Evolutionary conservation across 1,140 invertebrate species (phyloP).

Genomic region (Palaemon carinicauda): DNA sequence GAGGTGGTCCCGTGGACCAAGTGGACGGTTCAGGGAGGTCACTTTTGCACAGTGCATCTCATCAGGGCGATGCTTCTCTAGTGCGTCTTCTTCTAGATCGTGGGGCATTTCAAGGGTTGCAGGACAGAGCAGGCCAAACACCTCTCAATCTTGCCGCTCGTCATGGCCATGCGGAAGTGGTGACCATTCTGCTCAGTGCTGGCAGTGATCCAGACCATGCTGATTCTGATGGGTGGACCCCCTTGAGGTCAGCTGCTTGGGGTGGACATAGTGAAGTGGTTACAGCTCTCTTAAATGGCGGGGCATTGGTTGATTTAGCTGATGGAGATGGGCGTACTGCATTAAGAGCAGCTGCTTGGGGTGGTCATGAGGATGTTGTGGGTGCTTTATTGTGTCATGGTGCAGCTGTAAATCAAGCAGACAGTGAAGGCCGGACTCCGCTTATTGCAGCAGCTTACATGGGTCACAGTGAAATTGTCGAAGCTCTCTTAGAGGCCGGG

Average conservation of each 20-base stretch:
- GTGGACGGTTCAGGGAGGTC: slow-evolving; percentile 73
- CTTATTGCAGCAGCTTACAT: slow-evolving; percentile 70
- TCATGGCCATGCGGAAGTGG: slow-evolving; percentile 86
- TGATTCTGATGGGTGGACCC: slow-evolving; percentile 73
- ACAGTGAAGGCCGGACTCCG: slow-evolving; percentile 82
- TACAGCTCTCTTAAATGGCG: slow-evolving; percentile 75
- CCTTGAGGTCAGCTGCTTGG: slow-evolving; percentile 84
- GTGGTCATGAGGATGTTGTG: slow-evolving; percentile 90
- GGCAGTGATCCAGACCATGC: slow-evolving; percentile 73
- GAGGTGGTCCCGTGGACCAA: slow-evolving; percentile 61
- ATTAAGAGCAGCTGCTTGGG: slow-evolving; percentile 76
- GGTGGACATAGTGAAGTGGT: slow-evolving; percentile 83
- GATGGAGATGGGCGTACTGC: slow-evolving; percentile 89
- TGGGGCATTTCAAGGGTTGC: slow-evolving; percentile 71
- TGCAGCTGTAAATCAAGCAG: slow-evolving; percentile 85
- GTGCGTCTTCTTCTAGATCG: slow-evolving; percentile 72
- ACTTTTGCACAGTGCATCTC: slow-evolving; percentile 77
- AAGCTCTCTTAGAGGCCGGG: slow-evolving; percentile 82
- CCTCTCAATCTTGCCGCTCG: slow-evolving; percentile 83
- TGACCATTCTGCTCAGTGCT: slow-evolving; percentile 79
- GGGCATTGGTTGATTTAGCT: slow-evolving; percentile 82
- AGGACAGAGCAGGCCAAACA: slow-evolving; percentile 81
- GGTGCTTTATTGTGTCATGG: slow-evolving; percentile 83
- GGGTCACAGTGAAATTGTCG: slow-evolving; percentile 69
- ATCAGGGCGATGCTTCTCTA: slow-evolving; percentile 75